Conservation (phyloP, 2,888 invertebrate species). For the Lysandra coridon region DNA sequence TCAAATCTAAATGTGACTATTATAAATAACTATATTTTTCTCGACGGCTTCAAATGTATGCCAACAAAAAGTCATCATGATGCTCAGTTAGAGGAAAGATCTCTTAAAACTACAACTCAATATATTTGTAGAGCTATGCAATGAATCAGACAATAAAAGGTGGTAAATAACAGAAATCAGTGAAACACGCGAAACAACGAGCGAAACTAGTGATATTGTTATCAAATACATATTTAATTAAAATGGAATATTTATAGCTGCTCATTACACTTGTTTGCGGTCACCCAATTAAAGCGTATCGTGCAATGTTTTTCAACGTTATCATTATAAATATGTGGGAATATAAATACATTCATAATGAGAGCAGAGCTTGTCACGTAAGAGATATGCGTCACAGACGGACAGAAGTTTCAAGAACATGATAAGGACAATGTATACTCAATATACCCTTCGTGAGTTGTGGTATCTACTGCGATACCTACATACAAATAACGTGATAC, state of each 20-base stretch:
- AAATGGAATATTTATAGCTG: conserved; percentile 14
- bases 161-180: background rate
- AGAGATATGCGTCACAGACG: conserved; percentile 37
- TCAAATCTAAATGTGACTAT: background rate
- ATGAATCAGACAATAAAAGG: background rate
- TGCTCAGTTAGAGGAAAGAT: background rate
- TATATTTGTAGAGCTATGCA: background rate
- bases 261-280: background rate
- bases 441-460: conserved; percentile 12
- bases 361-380: conserved; percentile 39
- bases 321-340: conserved; percentile 39
- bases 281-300: conserved; percentile 23
- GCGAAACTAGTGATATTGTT: background rate
- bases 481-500: background rate
- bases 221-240: background rate
- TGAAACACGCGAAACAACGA: background rate
- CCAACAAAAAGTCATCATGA: background rate
- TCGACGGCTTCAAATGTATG: background rate
- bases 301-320: conserved; percentile 41
- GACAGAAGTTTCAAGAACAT: conserved; percentile 33
- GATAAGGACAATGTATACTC: conserved; percentile 23
- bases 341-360: conserved; percentile 39
- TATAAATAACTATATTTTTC: background rate
- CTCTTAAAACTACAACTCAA: background rate
- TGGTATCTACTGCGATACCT: background rate